phyloP scores from a whole-genome alignment of 2,797 vertebrate genomes.

The Coranthus polyacanthus region DNA sequence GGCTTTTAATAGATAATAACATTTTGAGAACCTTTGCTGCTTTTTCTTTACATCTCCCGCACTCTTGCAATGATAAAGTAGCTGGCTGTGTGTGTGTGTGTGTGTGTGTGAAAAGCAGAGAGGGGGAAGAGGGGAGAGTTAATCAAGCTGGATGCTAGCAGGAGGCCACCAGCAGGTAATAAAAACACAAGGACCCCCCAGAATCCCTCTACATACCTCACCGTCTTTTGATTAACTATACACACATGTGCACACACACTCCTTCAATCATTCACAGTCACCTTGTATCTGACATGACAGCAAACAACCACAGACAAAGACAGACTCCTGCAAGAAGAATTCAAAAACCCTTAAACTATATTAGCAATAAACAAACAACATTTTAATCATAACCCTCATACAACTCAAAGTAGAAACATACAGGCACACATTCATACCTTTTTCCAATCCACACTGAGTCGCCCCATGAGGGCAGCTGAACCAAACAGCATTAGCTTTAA shows the following conservation, averaged over 20 bases:
- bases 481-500: slow-evolving; percentile 65
- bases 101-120: slow-evolving; percentile 19
- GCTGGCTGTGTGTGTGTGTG: slow-evolving; percentile 23
- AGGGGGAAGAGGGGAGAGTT: slow-evolving; percentile 49
- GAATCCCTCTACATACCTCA: slow-evolving; percentile 39
- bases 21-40: slow-evolving; percentile 63
- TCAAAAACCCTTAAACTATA: slow-evolving; percentile 12
- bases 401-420: slow-evolving; percentile 25
- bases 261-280: slow-evolving; percentile 10
- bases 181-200: slow-evolving; percentile 74
- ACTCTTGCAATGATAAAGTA: slow-evolving; percentile 49
- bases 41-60: slow-evolving; percentile 56
- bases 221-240: slow-evolving; percentile 39
- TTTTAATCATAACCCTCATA: background rate
- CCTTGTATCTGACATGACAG: slow-evolving; percentile 1
- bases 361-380: slow-evolving; percentile 29
- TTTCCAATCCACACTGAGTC: slow-evolving; percentile 15
- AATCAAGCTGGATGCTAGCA: slow-evolving; percentile 72
- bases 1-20: slow-evolving; percentile 74
- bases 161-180: slow-evolving; percentile 74
- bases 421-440: background rate
- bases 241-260: slow-evolving; percentile 15
- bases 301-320: slow-evolving; percentile 13
- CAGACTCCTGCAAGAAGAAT: slow-evolving; percentile 24
- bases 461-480: slow-evolving; percentile 29